Evolutionary conservation across 2,888 invertebrate genomes (phyloP).

Genomic region (Clivina fossor): DNA sequence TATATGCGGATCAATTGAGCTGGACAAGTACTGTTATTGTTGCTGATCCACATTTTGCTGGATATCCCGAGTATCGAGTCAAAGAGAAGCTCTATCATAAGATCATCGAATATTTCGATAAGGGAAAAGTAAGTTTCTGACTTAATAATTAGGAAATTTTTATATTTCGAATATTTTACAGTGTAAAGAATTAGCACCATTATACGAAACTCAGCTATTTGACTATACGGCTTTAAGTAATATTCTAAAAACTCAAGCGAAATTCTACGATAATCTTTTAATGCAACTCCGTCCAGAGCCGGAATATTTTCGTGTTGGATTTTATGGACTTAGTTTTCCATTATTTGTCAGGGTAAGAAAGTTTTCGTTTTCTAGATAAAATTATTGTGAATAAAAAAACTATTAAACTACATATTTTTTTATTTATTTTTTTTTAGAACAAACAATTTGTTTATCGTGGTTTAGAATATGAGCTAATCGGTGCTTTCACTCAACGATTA

Average conservation of each 20-base stretch:
- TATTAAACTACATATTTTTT: no score
- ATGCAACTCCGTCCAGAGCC: conserved; percentile 87
- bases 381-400: no score
- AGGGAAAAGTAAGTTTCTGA: conserved; percentile 71
- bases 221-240: conserved; percentile 87
- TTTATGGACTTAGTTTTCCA: conserved; percentile 91
- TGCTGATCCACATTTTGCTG: conserved; percentile 69
- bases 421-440: conserved; percentile 67
- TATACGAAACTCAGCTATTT: conserved; percentile 84
- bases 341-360: conserved; percentile 91
- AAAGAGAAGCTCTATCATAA: conserved; percentile 87
- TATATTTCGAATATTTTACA: conserved; percentile 54
- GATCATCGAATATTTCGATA: conserved; percentile 90
- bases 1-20: conserved; percentile 88
- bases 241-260: conserved; percentile 82
- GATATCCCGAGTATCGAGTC: conserved; percentile 83
- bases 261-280: conserved; percentile 88
- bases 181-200: conserved; percentile 82
- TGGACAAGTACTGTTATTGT: conserved; percentile 75
- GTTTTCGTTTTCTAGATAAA: background rate
- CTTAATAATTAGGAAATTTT: background rate
- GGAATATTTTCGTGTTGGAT: conserved; percentile 93
- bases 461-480: conserved; percentile 90
- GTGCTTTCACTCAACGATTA: conserved; percentile 89
- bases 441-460: conserved; percentile 95